Evolutionary conservation across 2,113 vertebrate species (phyloP).

Genomic region (Leucopsar rothschildi): DNA sequence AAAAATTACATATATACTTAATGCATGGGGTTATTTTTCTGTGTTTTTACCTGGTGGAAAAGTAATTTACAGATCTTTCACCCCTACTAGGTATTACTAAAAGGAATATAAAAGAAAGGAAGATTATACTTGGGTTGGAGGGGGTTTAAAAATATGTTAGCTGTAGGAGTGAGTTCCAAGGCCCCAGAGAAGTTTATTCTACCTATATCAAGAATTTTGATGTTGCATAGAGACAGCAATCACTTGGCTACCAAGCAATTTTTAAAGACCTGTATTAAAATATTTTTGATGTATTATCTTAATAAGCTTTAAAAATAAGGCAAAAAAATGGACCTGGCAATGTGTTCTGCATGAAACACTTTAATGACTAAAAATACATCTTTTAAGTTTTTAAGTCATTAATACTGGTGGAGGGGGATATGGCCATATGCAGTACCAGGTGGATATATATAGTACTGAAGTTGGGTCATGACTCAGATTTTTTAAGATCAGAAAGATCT

Average conservation of each 20-base stretch:
- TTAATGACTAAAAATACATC: neutral
- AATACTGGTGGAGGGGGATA: neutral
- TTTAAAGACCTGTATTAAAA: neutral
- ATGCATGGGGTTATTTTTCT: neutral
- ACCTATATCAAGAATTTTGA: neutral
- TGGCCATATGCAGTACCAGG: neutral
- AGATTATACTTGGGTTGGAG: neutral
- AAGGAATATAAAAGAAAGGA: neutral
- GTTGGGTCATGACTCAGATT: neutral
- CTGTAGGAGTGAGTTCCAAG: neutral
- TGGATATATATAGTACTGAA: neutral
- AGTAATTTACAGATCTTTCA: neutral
- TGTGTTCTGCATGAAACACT: neutral
- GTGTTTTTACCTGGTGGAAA: neutral
- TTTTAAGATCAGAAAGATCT: neutral
- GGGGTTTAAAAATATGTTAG: neutral
- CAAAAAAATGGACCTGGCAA: neutral
- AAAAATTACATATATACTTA: neutral
- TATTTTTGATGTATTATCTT: neutral
- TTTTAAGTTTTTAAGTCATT: neutral
- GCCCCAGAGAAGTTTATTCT: neutral
- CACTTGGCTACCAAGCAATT: neutral
- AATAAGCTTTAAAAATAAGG: neutral
- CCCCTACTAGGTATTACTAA: neutral
- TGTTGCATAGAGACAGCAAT: neutral